A percentile compares a stretch with the other conserved stretches of the same genome.
Evolutionary conservation across 2,113 vertebrate genomes (phyloP).

Genomic region (Colinus virginianus): DNA sequence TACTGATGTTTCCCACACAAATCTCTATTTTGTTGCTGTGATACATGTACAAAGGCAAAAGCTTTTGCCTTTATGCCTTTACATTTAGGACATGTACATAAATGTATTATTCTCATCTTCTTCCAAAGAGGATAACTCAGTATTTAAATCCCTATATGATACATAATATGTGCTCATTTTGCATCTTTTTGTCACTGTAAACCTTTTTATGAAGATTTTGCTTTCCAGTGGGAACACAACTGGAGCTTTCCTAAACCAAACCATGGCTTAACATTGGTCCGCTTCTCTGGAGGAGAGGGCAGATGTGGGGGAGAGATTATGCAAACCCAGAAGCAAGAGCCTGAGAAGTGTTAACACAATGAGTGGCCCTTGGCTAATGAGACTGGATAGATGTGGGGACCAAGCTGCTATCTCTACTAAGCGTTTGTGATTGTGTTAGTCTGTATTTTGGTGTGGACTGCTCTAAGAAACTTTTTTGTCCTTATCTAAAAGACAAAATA

Average conservation of each 20-base stretch:
- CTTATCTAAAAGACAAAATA: not conserved
- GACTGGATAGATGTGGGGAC: not conserved
- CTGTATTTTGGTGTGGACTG: not conserved
- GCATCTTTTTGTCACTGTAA: not conserved
- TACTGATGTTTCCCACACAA: not conserved
- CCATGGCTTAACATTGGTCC: not conserved
- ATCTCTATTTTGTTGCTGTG: conserved; percentile 17
- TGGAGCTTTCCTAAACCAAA: not conserved
- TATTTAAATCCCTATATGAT: not conserved
- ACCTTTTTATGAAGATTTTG: not conserved
- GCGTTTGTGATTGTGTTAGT: not conserved
- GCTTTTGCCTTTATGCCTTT: not conserved
- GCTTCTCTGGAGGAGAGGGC: not conserved
- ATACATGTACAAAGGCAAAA: not conserved
- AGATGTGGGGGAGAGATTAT: not conserved
- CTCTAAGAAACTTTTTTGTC: not conserved
- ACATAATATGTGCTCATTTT: not conserved
- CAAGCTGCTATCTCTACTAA: not conserved
- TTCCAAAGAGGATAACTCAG: not conserved
- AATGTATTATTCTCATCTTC: not conserved
- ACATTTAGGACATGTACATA: not conserved
- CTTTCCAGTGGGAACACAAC: not conserved
- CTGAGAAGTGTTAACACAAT: not conserved
- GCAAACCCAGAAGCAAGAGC: not conserved
- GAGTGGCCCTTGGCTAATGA: not conserved